Conservation (phyloP, 1,140 invertebrate species). For the Heliconius hermathena region DNA sequence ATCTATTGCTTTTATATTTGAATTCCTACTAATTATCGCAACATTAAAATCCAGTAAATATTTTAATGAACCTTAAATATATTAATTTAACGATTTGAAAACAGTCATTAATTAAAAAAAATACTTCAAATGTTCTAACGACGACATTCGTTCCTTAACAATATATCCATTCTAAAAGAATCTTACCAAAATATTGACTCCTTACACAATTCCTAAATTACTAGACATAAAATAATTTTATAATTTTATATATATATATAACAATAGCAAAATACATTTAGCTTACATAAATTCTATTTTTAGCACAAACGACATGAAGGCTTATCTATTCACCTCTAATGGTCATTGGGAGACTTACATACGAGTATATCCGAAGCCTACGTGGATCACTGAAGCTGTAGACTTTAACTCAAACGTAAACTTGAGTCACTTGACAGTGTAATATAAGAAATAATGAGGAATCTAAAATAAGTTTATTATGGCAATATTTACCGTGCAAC, state of each 20-base stretch:
- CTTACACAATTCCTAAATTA: background rate
- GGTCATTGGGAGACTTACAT: background rate
- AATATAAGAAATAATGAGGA: slow-evolving; percentile 10
- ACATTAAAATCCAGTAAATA: too few relatives aligned
- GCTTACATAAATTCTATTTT: slow-evolving; percentile 13
- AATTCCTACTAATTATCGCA: too few relatives aligned
- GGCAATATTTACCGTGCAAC: slow-evolving; percentile 68
- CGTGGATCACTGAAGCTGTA: background rate
- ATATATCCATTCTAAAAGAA: background rate
- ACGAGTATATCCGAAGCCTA: background rate
- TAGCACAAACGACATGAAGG: slow-evolving; percentile 2
- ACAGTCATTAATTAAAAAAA: background rate
- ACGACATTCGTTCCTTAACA: background rate
- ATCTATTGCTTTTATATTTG: too few relatives aligned
- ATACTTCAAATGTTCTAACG: background rate
- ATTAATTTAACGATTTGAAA: too few relatives aligned
- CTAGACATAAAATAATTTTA: background rate
- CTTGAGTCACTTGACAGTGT: background rate
- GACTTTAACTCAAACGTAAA: background rate
- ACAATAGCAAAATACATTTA: background rate
- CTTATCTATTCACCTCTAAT: background rate
- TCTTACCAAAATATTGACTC: background rate
- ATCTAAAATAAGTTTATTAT: slow-evolving; percentile 47
- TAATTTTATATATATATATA: background rate
- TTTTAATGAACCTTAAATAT: too few relatives aligned